phyloP scores from a whole-genome alignment of 1,140 invertebrate species.

The Pogonomyrmex californicus region DNA sequence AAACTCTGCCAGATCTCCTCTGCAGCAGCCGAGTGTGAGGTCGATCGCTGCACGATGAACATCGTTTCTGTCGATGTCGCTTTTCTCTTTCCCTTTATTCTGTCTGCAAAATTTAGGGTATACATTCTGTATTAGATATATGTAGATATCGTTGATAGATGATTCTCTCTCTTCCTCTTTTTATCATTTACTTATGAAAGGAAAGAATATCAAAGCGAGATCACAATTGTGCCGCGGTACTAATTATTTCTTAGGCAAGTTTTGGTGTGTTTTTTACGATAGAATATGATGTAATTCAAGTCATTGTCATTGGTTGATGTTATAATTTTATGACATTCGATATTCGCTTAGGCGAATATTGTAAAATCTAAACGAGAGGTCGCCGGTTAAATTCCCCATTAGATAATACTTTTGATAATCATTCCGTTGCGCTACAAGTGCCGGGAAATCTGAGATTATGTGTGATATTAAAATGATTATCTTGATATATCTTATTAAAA shows the following conservation, averaged over 20 bases:
- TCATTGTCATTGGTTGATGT: background rate
- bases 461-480: background rate
- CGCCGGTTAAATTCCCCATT: background rate
- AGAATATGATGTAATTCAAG: background rate
- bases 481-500: background rate
- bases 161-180: background rate
- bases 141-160: background rate
- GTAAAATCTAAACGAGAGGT: background rate
- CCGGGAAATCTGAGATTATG: background rate
- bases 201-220: background rate
- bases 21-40: slow-evolving; percentile 22
- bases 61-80: background rate
- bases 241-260: background rate
- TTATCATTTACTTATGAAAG: background rate
- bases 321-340: background rate
- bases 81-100: background rate
- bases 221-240: background rate
- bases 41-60: slow-evolving; percentile 34
- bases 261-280: background rate
- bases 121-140: background rate
- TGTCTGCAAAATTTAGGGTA: background rate
- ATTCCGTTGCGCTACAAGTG: background rate
- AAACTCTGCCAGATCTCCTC: slow-evolving; percentile 26
- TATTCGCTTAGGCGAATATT: background rate
- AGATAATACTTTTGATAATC: background rate